Percentiles rank a stretch among this genome's conserved stretches.
Evolutionary conservation across 2,113 vertebrate genomes (phyloP).

Genomic region (Calidris pygmaea): DNA sequence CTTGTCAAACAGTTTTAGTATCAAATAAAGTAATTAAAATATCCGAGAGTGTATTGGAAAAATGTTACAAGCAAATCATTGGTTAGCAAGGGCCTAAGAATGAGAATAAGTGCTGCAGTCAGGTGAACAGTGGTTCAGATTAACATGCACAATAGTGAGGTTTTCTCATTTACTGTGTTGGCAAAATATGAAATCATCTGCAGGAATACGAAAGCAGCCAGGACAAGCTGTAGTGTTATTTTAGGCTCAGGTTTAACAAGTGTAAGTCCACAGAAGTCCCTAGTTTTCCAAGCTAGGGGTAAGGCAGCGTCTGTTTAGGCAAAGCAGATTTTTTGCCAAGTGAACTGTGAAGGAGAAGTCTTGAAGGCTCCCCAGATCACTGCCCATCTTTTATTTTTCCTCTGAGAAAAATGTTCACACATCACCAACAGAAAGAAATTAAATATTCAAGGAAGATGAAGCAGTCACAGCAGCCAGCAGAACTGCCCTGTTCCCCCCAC

Average conservation of each 20-base stretch:
- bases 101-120: background rate
- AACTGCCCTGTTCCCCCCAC: fast-evolving
- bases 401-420: background rate
- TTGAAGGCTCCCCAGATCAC: background rate
- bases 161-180: background rate
- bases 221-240: background rate
- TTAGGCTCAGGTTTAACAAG: background rate
- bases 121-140: background rate
- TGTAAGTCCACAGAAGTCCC: background rate
- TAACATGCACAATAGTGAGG: background rate
- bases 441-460: background rate
- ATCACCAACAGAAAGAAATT: background rate
- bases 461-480: background rate
- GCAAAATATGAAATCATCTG: background rate
- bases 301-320: background rate
- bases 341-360: background rate
- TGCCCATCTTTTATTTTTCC: background rate
- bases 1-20: background rate
- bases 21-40: constrained; percentile 23
- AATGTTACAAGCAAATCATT: background rate
- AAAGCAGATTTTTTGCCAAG: background rate
- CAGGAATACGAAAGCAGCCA: background rate
- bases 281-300: background rate
- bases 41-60: background rate
- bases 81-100: background rate